Evolutionary conservation across 30 jellyfish, hydroid and myxozoan species (phyloP), one percentile per base, ranked within the genome.

Genomic region (Sanderia malayensis): DNA sequence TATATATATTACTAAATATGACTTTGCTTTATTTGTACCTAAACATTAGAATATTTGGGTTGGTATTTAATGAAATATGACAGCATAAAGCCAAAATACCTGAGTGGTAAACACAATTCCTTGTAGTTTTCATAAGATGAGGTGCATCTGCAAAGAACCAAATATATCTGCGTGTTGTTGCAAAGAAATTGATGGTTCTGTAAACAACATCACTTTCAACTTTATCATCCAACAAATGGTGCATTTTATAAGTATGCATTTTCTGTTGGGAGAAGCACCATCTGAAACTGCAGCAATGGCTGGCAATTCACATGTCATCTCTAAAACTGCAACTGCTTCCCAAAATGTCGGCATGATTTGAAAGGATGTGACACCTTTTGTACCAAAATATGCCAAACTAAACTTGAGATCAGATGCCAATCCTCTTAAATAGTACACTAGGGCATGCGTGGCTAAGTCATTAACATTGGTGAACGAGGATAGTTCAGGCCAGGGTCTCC

Each of bases 361-460:
- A 31, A 6, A 23, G 34, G 64, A 18, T 58, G 85, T 73, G 1
- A 37, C 75, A 27, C 63, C 85, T 29, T 52, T 63, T 6, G 76
- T 49, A 29, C 52, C 63, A 49, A 31, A 49, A 57, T 53, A 31
- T 0, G 76, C 53, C 4, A 6, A 52, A 58, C 19, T 74, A 71
- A 32, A 28, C 23, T 46, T 25, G 11, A 70, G 33, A 9, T 53
- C 27, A 53, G 31, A 20, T n/a, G 67, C 31, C 67, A 53, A 53
- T 70, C 82, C 82, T 44, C 73, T 70, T 13, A 70, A 46, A 15
- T 9, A 70, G 33, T 20, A 70, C 22, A 70, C 21, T 0, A 70
- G 53, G 44, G 82, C 82, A 70, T 70, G 82, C 1, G 82, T 70
- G 21, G 85, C 85, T 23, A 73, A 44, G 9, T 62, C 19, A 25